These are phyloP conservation scores for Verasper variegatus DNA, from an alignment of 2,113 vertebrate species.

Conservation along the genomic window DNA sequence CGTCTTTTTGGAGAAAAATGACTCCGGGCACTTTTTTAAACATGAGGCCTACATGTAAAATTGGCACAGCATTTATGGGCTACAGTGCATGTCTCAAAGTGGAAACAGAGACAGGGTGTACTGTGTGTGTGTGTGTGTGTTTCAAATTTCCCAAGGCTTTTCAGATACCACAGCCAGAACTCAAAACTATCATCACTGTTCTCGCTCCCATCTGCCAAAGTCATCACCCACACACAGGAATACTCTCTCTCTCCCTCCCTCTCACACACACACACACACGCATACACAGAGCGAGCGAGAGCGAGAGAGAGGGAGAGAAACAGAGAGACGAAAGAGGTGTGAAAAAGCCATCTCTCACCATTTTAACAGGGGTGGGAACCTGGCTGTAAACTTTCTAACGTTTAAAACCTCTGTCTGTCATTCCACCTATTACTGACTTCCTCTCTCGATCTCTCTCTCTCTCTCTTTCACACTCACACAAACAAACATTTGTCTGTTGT, in stretches of 20 bases:
- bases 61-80: slow-evolving; percentile 45
- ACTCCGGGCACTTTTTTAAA: slow-evolving; percentile 29
- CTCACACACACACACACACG: slow-evolving; percentile 18
- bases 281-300: not conserved
- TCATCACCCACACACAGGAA: slow-evolving; percentile 65
- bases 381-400: slow-evolving; percentile 60
- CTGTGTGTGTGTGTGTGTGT: slow-evolving; percentile 61
- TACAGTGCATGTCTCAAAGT: slow-evolving; percentile 51
- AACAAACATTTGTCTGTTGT: slow-evolving; percentile 49
- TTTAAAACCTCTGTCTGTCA: slow-evolving; percentile 56
- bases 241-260: slow-evolving; percentile 15
- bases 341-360: slow-evolving; percentile 61
- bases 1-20: slow-evolving; percentile 31
- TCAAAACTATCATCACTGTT: slow-evolving; percentile 77
- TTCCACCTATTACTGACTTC: slow-evolving; percentile 20
- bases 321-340: slow-evolving; percentile 44
- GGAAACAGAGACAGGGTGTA: slow-evolving; percentile 61
- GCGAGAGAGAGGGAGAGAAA: not conserved
- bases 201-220: slow-evolving; percentile 76
- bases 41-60: slow-evolving; percentile 44
- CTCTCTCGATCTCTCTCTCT: not conserved
- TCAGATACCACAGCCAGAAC: slow-evolving; percentile 74
- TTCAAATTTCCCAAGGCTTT: slow-evolving; percentile 70
- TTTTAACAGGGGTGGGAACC: slow-evolving; percentile 72
- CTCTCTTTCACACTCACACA: slow-evolving; percentile 17